Evolutionary conservation across 2,797 vertebrate species (phyloP), one percentile per base, ranked within the genome.

Genomic region (Chaetophractus vellerosus): DNA sequence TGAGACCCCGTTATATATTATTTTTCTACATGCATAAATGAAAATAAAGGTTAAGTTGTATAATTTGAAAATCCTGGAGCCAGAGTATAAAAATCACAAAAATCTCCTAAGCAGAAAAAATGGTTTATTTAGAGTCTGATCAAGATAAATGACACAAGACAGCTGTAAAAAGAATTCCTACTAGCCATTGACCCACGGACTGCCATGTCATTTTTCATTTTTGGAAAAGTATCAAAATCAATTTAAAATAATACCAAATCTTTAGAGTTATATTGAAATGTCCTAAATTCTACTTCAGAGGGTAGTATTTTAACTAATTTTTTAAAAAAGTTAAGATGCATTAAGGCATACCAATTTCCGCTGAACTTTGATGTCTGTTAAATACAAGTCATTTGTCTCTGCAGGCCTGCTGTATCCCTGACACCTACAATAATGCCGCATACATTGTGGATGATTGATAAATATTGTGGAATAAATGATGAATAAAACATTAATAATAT

Each of bases 81-180:
- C 45, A 87, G 83, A 1, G 52, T 87, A 86, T 91, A 91, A 95
- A 96, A 97, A 97, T 96, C 91, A 96, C 87, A 93, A 84, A 68
- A 45, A 69, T 97, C 96, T 97, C 93, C 88, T 97, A 98, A 98
- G 98, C 96, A 28, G 72, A 91, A 88, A 89, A 92, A 79, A 98
- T 86, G 96, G 97, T 96, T 98, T 98, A 96, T 96, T 98, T 97
- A 95, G 97, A 94, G 96, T 90, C 96, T 98, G 97, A 98, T 97
- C 90, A 97, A 98, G 98, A 98, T 98, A 98, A 98, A 98, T 98
- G 98, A 96, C 94, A 97, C 89, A 88, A 98, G 92, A 95, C 98
- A 98, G 98, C 98, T 99, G 98, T 96, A 97, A 94, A 97, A 97
- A 98, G 96, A 98, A 98, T 98, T 96, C 96, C 97, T 96, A 86